phyloP scores from a whole-genome alignment of 2,797 vertebrate genomes.

The Chaunax sp. region DNA sequence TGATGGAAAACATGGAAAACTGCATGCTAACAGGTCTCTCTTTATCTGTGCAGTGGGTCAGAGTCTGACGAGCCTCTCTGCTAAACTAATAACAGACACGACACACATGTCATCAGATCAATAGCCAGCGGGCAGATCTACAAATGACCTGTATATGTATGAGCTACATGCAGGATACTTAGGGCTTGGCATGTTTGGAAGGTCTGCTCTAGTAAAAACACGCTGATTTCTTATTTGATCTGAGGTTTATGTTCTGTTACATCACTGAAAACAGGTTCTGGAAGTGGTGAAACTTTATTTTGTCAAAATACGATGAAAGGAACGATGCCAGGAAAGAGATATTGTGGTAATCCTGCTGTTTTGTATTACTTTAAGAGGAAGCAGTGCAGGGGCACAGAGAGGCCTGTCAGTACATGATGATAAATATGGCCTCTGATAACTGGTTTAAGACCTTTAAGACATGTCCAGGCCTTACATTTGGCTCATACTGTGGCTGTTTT shows the following conservation, averaged over 20 bases:
- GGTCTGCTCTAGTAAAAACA: not conserved
- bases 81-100: not conserved
- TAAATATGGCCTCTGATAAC: conserved; percentile 44
- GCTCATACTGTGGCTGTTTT: conserved; percentile 35
- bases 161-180: not conserved
- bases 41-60: not conserved
- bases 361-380: conserved; percentile 3
- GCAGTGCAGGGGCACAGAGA: conserved; percentile 18
- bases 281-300: not conserved
- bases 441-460: conserved; percentile 37
- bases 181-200: not conserved
- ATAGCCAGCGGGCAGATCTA: not conserved
- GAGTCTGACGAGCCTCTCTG: conserved; percentile 2
- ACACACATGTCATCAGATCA: not conserved
- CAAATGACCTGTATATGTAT: not conserved
- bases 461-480: conserved; percentile 38
- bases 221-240: not conserved
- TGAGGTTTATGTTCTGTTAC: not conserved
- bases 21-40: too few species aligned
- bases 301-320: conserved; percentile 21
- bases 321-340: conserved; percentile 5
- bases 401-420: conserved; percentile 53
- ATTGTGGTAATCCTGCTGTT: conserved; percentile 16
- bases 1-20: too few species aligned
- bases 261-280: too few species aligned